A percentile compares a stretch with the other conserved stretches of the same genome.
Evolutionary conservation across 2,113 vertebrate genomes (phyloP).

Genomic region (Excalfactoria chinensis): DNA sequence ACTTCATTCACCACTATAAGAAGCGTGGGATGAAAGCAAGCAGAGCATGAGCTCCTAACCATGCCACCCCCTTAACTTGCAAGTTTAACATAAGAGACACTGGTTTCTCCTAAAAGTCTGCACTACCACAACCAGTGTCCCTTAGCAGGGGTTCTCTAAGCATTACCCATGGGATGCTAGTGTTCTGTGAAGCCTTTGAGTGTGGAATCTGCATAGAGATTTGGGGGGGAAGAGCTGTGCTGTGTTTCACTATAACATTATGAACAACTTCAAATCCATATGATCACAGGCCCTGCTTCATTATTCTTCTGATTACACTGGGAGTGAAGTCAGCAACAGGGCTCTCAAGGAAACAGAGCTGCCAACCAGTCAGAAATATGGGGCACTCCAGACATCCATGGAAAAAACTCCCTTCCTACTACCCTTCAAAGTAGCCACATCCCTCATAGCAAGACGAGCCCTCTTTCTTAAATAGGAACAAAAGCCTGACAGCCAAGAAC

Average conservation of each 20-base stretch:
- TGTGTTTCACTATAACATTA: neutral
- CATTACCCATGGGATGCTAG: neutral
- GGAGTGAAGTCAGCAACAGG: neutral
- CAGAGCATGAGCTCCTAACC: neutral
- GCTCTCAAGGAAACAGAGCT: neutral
- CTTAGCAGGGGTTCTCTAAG: neutral
- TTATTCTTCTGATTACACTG: neutral
- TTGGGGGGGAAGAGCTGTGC: neutral
- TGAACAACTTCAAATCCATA: neutral
- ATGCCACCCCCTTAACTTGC: rapidly evolving
- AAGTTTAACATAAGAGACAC: neutral
- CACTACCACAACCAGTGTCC: neutral
- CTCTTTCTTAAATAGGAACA: neutral
- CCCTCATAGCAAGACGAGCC: neutral
- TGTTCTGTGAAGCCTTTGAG: neutral
- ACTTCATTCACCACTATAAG: neutral
- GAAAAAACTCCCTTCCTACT: neutral
- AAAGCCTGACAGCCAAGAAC: neutral
- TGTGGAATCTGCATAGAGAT: neutral
- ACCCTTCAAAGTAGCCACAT: neutral
- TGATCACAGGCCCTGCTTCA: neutral
- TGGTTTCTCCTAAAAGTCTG: neutral
- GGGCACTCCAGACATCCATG: neutral
- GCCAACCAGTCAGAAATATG: neutral
- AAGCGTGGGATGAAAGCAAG: neutral